Base-by-base conservation (phyloP, 37 sponge, comb jelly and placozoan genomes). In the Halichondria panicea region DNA sequence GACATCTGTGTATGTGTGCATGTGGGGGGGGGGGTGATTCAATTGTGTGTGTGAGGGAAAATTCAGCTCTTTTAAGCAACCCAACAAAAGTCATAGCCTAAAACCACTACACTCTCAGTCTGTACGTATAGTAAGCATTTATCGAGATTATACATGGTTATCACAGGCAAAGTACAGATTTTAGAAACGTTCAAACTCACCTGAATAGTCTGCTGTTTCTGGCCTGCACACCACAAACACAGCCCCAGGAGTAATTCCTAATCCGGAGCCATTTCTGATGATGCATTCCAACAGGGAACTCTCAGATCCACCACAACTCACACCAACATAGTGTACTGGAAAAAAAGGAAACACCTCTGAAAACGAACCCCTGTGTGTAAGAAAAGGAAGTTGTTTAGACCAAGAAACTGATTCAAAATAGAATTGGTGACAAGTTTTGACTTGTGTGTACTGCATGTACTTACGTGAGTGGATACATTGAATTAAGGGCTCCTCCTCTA, bases 401-500 rank as follows among this genome's bases (percentile, higher is more conserved):
- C n/a, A n/a, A n/a, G n/a, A n/a, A n/a, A n/a, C n/a, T n/a, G n/a
- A n/a, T n/a, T n/a, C n/a, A n/a, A n/a, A n/a, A n/a, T n/a, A n/a
- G n/a, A n/a, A n/a, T n/a, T n/a, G n/a, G n/a, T n/a, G n/a, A n/a
- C n/a, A n/a, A n/a, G n/a, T n/a, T n/a, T n/a, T n/a, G n/a, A n/a
- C n/a, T n/a, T n/a, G n/a, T n/a, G n/a, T n/a, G n/a, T n/a, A n/a
- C n/a, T n/a, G n/a, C 18, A 4, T 63, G 34, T 0, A 66, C 74
- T 18, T 72, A 81, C 81, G 45, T 63, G 38, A 25, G 38, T 22
- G 39, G 48, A 19, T 46, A 58, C 19, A 82, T 34, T 12, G 83
- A 55, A 59, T 82, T 82, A 33, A 82, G 67, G 27, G 75, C 83
- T 59, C 66, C 76, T 59, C 66, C 76, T 45, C 25, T 43, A 31